phyloP scores from a whole-genome alignment of 2,113 vertebrate species.

The Phaethon lepturus region DNA sequence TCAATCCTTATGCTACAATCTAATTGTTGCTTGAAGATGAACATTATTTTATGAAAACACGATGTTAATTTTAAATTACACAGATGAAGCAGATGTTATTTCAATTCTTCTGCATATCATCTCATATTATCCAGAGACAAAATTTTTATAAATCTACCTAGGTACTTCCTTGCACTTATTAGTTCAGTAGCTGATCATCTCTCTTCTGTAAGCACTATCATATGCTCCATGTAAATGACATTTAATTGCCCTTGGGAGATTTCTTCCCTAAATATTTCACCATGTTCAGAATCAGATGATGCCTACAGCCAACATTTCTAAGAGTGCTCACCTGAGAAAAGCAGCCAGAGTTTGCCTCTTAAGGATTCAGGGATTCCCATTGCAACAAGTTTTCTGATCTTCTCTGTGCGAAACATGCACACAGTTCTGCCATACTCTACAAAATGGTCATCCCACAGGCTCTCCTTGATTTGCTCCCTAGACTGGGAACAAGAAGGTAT shows the following conservation, averaged over 20 bases:
- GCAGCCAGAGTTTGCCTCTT: constrained; percentile 93
- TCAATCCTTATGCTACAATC: background rate
- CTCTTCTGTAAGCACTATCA: background rate
- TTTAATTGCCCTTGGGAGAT: background rate
- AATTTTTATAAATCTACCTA: background rate
- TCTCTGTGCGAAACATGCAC: constrained; percentile 95
- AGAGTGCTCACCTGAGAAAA: constrained; percentile 85
- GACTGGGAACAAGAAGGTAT: constrained; percentile 70
- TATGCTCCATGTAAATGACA: background rate
- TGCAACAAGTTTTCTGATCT: constrained; percentile 89
- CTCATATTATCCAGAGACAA: background rate
- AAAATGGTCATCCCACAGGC: constrained; percentile 92
- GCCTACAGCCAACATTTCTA: background rate
- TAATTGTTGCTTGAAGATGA: constrained; percentile 5
- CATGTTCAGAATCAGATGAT: background rate
- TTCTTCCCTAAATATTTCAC: background rate
- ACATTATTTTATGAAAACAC: background rate
- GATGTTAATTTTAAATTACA: background rate
- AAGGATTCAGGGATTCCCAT: constrained; percentile 93
- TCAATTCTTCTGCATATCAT: background rate
- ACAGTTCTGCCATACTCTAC: constrained; percentile 89
- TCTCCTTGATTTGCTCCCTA: constrained; percentile 83
- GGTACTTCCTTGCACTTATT: background rate
- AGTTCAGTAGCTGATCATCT: background rate
- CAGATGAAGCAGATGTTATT: constrained; percentile 2